Base-by-base conservation (phyloP, 2,113 vertebrate species). In the Potamarius usumacintae region DNA sequence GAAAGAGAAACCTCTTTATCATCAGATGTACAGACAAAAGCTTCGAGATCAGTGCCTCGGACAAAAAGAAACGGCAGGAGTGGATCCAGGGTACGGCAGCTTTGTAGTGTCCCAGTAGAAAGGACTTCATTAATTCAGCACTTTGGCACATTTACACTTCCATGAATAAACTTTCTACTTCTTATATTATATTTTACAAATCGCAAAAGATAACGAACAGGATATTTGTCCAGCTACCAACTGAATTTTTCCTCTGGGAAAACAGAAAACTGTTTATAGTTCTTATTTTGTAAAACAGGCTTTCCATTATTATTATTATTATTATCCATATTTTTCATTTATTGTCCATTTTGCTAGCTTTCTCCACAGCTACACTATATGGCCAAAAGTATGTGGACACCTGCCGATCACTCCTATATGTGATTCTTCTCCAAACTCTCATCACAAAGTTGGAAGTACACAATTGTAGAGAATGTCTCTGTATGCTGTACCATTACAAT, bases 31-130 rank as follows among this genome's bases (percentile, higher is more conserved):
- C 95, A 9, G 96, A 97, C 10, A 99, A 99, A 92, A 96, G 95
- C 89, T 98, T 97, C 92, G 98, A 99, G 93, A 99, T 99, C 92
- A 99, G 96, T 78, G 97, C 96, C 15, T 97, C 98, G 3, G 98
- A 99, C 93, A 99, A 99, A 93, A 99, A 98, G 95, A 97, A 97
- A 93, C 99, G 97, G 84, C 98, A 98, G 92, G 98, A 99, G 87
- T 99, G 98, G 98, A 98, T 99, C 91, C 98, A 99, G 93, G 97
- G 98, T 99, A 93, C 0, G 30, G 20, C 9, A 10, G 5, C 27
- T 25, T 9, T 77, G 10, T 22, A 74, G 0, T 48, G 42, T 10
- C 7, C 34, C 34, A 50, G 18, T 12, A n/a, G 12, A 20, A 20
- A 42, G 34, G 14, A n/a, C 20, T 77, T 76, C 48, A 48, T 1